These are phyloP conservation scores for Platerodrilus igneus DNA, from an alignment of 2,888 invertebrate genomes.

Conservation along the genomic window DNA sequence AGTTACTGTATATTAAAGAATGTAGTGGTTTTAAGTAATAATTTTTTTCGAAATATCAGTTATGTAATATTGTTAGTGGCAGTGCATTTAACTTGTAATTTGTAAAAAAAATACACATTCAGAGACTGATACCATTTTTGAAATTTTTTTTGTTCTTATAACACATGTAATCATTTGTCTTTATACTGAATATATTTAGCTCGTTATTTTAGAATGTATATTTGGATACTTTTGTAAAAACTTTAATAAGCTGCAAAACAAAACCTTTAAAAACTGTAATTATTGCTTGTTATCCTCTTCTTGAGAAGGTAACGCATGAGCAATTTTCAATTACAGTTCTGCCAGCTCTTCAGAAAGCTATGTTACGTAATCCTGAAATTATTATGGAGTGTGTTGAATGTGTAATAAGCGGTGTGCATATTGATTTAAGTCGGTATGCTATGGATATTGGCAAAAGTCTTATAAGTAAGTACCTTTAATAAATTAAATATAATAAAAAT, in stretches of 20 bases:
- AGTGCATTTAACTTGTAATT: no score
- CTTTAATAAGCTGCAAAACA: constrained; percentile 69
- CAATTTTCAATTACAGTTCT: constrained; percentile 72
- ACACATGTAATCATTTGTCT: no score
- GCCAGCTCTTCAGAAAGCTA: constrained; percentile 84
- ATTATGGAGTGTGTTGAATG: constrained; percentile 76
- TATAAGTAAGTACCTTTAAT: constrained; percentile 55
- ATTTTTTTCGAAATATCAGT: no score
- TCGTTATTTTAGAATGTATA: constrained; percentile 56
- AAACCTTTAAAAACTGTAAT: constrained; percentile 69
- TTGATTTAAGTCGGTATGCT: constrained; percentile 75
- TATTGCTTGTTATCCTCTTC: constrained; percentile 60
- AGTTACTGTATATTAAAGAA: no score
- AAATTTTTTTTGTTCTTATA: no score
- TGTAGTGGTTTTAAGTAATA: no score
- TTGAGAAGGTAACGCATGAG: constrained; percentile 57
- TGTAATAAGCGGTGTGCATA: constrained; percentile 64
- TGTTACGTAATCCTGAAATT: constrained; percentile 91
- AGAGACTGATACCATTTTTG: no score
- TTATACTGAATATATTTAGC: no score
- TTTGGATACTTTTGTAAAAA: constrained; percentile 70
- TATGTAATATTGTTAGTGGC: no score
- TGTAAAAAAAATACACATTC: no score
- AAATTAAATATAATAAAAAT: constrained; percentile 25
- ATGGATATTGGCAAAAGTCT: constrained; percentile 76